Base-by-base conservation (phyloP, 2,888 invertebrate genomes). In the Pristionchus exspectatus region DNA sequence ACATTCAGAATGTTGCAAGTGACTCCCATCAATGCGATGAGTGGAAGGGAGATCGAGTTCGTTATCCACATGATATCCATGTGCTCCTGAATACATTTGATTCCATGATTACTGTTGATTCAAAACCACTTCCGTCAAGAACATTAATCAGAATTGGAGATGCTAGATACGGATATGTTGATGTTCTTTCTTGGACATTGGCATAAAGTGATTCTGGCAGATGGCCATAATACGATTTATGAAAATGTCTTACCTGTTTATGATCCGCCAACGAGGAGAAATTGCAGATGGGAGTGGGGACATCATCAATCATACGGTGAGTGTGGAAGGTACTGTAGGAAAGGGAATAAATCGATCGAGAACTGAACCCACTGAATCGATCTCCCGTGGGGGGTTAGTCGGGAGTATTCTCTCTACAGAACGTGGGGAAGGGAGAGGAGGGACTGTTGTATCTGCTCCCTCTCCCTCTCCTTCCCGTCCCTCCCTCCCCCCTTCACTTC, bases 1-100 rank as follows among this genome's bases (percentile, higher is more conserved):
- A 94, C 90, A 90, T 95, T 95, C 56, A 95, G 90, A 10, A 93
- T 90, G 87, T 95, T 95, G 90, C 94, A 94, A 5, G 92, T 89
- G 18, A 95, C 85, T n/a, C 95, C 95, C 54, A 93, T 77, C 12
- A 93, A 81, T 7, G 94, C 94, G n/a, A 94, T 94, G 16, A 92
- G 30, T 0, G 95, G 95, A 14, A 95, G 90, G 27, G 91, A 91
- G 66, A 93, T 91, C 38, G 94, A 95, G 90, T 94, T 95, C 59
- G 93, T 92, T 91, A 93, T 93, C 94, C 94, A 95, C 27, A 94
- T 94, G 33, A 95, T 91, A 1, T 21, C 30, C 21, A 69, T 59
- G 72, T 89, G 85, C 56, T 89, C 89, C 85, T 83, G 21, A 33
- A 33, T 21, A 30, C 16, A 66, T 30, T 69, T 30, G 5, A 30